Percentiles rank a stretch among this genome's conserved stretches.
Conservation (phyloP, 2,888 invertebrate species). For the Apocheima hispidaria region DNA sequence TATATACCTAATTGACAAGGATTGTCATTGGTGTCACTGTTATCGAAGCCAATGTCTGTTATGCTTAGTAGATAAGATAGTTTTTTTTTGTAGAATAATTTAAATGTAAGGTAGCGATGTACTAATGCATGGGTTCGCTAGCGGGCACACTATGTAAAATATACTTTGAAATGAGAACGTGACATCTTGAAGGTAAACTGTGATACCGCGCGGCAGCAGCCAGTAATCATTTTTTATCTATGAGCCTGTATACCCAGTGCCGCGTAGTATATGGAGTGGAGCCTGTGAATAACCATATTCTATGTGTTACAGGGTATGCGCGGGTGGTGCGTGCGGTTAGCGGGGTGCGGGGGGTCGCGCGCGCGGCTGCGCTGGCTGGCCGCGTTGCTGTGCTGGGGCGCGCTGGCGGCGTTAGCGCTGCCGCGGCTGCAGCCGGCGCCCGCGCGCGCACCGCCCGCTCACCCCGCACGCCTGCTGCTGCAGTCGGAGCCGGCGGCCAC, state of each 20-base stretch:
- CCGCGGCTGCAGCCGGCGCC: slow-evolving; percentile 64
- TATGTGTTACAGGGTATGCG: slow-evolving; percentile 71
- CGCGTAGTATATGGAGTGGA: not conserved
- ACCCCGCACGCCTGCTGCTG: slow-evolving; percentile 58
- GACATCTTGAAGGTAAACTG: not conserved
- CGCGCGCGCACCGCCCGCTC: slow-evolving; percentile 50
- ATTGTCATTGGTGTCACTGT: not conserved
- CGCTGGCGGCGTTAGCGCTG: slow-evolving; percentile 69
- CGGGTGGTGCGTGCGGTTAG: slow-evolving; percentile 67
- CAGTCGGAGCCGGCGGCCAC: slow-evolving; percentile 61
- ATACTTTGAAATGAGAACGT: not conserved
- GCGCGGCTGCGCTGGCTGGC: slow-evolving; percentile 73
- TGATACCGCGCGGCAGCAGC: not conserved
- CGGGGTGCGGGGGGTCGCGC: slow-evolving; percentile 66
- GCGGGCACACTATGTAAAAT: not conserved
- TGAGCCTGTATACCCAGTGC: not conserved
- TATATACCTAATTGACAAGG: not conserved
- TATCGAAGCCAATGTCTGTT: not conserved
- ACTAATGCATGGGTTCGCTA: not conserved
- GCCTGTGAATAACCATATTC: not conserved
- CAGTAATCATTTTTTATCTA: no score
- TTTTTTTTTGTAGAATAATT: not conserved
- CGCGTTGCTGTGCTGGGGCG: slow-evolving; percentile 75
- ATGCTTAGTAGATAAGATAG: not conserved
- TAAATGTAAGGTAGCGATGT: not conserved